These are phyloP conservation scores for Apamea anceps DNA, from an alignment of 2,888 invertebrate species.

Conservation along the genomic window DNA sequence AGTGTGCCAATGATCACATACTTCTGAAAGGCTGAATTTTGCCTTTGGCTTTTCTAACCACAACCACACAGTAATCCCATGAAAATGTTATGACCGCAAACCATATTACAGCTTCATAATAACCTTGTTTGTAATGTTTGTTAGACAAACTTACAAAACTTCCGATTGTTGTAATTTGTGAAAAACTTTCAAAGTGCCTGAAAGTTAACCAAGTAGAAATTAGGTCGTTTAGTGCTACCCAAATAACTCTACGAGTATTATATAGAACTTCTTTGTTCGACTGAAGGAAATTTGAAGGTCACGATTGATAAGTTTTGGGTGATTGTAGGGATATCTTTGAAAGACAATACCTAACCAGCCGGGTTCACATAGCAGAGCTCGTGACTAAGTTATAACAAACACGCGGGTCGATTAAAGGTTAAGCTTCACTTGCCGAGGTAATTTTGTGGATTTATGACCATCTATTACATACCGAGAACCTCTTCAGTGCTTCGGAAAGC, in stretches of 20 bases:
- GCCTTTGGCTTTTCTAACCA: neutral
- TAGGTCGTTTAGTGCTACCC: slow-evolving; percentile 42
- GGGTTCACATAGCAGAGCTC: neutral
- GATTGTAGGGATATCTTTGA: slow-evolving; percentile 3
- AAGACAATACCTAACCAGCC: neutral
- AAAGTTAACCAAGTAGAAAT: slow-evolving; percentile 50
- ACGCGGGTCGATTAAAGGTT: too few relatives aligned
- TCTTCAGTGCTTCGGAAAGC: too few relatives aligned
- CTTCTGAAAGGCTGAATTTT: neutral
- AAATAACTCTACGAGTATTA: slow-evolving; percentile 59
- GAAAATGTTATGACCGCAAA: neutral
- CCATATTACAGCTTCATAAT: neutral
- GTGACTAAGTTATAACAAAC: too few relatives aligned
- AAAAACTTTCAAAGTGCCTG: slow-evolving; percentile 37
- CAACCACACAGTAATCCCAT: too few relatives aligned
- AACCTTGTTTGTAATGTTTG: slow-evolving; percentile 27
- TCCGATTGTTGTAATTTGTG: slow-evolving; percentile 40
- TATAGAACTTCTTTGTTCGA: slow-evolving; percentile 36
- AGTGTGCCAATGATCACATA: neutral
- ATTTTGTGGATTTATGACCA: too few relatives aligned
- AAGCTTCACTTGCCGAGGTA: too few relatives aligned
- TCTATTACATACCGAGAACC: too few relatives aligned
- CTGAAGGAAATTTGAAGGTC: neutral
- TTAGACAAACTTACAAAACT: slow-evolving; percentile 23
- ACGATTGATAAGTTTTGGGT: slow-evolving; percentile 20